These are phyloP conservation scores for Drosophila kikkawai DNA, from an alignment of 1,140 invertebrate genomes.

Conservation along the genomic window DNA sequence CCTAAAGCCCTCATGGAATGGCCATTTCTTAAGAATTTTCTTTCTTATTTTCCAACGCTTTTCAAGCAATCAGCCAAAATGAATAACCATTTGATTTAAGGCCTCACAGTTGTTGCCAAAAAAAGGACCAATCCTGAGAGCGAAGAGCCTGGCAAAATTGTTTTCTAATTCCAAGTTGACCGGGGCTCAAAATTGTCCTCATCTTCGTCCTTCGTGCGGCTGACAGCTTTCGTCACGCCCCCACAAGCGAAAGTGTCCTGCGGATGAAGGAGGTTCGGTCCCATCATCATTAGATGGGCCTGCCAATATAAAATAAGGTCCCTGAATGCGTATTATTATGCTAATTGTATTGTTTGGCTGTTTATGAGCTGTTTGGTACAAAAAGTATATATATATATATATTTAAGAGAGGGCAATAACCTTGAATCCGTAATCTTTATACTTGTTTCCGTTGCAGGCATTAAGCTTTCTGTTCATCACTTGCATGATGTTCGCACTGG, in stretches of 20 bases:
- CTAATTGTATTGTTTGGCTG: slow-evolving; percentile 67
- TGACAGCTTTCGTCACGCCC: slow-evolving; percentile 56
- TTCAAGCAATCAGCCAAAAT: slow-evolving; percentile 17
- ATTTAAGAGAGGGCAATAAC: slow-evolving; percentile 26
- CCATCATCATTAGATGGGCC: slow-evolving; percentile 50
- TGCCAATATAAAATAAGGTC: slow-evolving; percentile 38
- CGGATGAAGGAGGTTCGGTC: slow-evolving; percentile 16
- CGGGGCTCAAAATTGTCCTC: slow-evolving; percentile 14
- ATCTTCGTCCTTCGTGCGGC: slow-evolving; percentile 7
- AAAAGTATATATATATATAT: background rate
- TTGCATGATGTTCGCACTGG: slow-evolving; percentile 76
- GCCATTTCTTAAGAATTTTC: background rate
- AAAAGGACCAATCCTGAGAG: background rate
- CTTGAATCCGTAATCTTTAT: slow-evolving; percentile 45
- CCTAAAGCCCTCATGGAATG: background rate
- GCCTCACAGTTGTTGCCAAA: background rate
- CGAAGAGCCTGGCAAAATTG: slow-evolving; percentile 12
- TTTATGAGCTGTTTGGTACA: slow-evolving; percentile 29
- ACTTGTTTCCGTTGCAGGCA: slow-evolving; percentile 64
- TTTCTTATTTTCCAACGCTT: background rate
- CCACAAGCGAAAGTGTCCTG: slow-evolving; percentile 23
- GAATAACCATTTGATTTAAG: slow-evolving; percentile 24
- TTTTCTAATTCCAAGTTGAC: slow-evolving; percentile 15
- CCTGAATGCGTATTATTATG: slow-evolving; percentile 55
- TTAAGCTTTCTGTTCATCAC: slow-evolving; percentile 80